Evolutionary conservation across 2,888 invertebrate genomes (phyloP), one percentile per base, ranked within the genome.

Genomic region (Selenia dentaria): DNA sequence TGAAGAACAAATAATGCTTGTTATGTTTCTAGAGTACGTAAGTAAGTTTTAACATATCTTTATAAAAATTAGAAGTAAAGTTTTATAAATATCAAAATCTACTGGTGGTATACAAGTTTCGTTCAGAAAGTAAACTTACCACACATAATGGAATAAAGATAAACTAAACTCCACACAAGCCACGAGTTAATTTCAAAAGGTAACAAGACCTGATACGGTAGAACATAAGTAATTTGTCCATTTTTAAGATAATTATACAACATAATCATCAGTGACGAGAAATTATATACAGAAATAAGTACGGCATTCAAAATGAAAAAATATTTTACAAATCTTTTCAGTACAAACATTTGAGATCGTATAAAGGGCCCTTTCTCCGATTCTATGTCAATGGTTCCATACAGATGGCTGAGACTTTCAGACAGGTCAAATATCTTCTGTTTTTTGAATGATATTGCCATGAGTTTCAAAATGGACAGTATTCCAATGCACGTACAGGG

Each of bases 271-370:
- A 74, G 59, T 0, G 80, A 60, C 0, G 75, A 74, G 57, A 87
- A 87, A 51, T 79, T 84, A 45, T 87, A 88, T 3, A 87, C 75
- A 6, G 68, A 65, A 36, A 87, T 80, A 2, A 88, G 64, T 9
- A 77, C 46, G 0, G 54, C 50, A 50, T 87, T 87, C 1, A 88
- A 48, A 43, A 79, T 52, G 13, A 84, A 76, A 45, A 79, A 85
- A 48, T 77, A 81, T 45, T 79, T 83, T 0, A 73, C 70, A 1
- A 88, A 64, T 6, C 47, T 51, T 24, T 75, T 73, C 0, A 86
- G 51, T 8, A 74, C 55, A 6, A 61, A 24, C 1, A 83, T 59
- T 34, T 81, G 68, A 9, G 59, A 49, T 31, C 50, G 67, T 1
- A 85, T 62, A 1, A 78, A 41, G 0, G 51, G 43, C 2, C 16